These are phyloP conservation scores for Oncorhynchus nerka DNA, from an alignment of 2,113 vertebrate species.

Conservation along the genomic window DNA sequence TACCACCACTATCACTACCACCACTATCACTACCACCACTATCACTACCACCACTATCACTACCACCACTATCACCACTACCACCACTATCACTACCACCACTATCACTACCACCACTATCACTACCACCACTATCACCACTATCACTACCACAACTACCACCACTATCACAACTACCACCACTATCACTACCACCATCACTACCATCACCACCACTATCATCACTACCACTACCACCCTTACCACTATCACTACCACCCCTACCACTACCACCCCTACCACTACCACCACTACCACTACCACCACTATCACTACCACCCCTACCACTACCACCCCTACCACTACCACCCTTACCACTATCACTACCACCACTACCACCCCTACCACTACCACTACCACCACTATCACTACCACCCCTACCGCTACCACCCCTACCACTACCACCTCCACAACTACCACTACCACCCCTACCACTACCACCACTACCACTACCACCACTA, in stretches of 20 bases:
- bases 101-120: fast-evolving
- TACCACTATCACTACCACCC: fast-evolving
- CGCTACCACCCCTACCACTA: no score
- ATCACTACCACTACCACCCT: fast-evolving
- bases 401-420: not conserved
- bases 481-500: not conserved
- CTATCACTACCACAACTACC: fast-evolving
- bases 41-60: no score
- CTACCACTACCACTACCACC: not conserved
- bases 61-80: no score
- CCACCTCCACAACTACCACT: no score
- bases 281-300: no score
- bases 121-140: fast-evolving
- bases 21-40: no score
- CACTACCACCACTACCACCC: no score
- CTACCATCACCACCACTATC: fast-evolving
- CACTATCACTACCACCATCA: fast-evolving
- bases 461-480: no score
- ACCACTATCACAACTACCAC: no score
- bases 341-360: no score
- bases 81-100: fast-evolving
- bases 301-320: not conserved
- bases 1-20: no score
- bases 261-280: no score
- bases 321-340: not conserved